Percentiles rank a stretch among this genome's conserved stretches.
phyloP scores from a whole-genome alignment of 1,140 invertebrate species.

The Euglossa dilemma region DNA sequence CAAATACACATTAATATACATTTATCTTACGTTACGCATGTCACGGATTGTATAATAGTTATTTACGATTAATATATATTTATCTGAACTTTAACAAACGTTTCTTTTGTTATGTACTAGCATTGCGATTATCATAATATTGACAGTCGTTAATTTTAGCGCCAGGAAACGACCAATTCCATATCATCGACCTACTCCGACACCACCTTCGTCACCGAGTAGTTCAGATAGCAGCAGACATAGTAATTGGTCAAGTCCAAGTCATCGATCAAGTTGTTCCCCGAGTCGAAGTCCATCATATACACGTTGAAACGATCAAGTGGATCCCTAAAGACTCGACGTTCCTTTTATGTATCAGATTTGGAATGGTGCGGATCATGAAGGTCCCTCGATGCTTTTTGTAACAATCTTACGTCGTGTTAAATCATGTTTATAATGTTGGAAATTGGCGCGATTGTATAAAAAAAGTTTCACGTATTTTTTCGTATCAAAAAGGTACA shows the following conservation, averaged over 20 bases:
- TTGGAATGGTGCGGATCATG: constrained; percentile 26
- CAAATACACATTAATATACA: background rate
- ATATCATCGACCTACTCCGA: constrained; percentile 91
- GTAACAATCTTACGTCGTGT: background rate
- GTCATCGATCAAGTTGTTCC: constrained; percentile 80
- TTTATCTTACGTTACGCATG: background rate
- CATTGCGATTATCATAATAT: constrained; percentile 19
- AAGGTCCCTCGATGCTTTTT: constrained; percentile 35
- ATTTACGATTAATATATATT: background rate
- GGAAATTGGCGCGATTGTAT: background rate
- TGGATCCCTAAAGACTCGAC: constrained; percentile 29
- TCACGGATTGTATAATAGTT: background rate
- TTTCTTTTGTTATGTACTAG: constrained; percentile 2
- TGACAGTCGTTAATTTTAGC: constrained; percentile 84
- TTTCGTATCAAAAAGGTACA: constrained; percentile 7
- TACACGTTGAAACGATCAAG: constrained; percentile 62
- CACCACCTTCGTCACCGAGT: constrained; percentile 87
- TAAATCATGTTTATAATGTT: constrained; percentile 26
- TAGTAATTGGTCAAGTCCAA: constrained; percentile 82
- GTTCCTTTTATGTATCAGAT: constrained; percentile 55
- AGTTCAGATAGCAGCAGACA: constrained; percentile 85
- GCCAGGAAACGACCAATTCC: constrained; percentile 95
- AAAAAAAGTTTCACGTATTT: constrained; percentile 6
- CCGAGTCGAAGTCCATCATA: constrained; percentile 77
- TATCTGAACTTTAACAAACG: constrained; percentile 17